A percentile compares a stretch with the other conserved stretches of the same genome.
Conservation (phyloP, 2,888 invertebrate genomes). For the Tanytarsus gracilentus region DNA sequence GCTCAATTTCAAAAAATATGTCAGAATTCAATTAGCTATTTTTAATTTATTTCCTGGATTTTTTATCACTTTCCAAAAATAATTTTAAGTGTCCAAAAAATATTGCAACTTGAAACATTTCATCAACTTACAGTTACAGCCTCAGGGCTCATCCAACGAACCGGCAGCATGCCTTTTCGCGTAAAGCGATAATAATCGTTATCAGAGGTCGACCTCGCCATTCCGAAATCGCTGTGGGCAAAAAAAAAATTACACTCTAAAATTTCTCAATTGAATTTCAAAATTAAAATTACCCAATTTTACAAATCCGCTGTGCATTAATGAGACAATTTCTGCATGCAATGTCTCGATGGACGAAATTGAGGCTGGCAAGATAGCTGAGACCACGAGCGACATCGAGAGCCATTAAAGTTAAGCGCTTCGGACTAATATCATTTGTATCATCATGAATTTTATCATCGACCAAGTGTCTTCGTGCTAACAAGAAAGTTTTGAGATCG, state of each 20-base stretch:
- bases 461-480: conserved; percentile 76
- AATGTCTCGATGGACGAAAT: conserved; percentile 85
- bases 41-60: no score
- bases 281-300: conserved; percentile 45
- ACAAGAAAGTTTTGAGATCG: conserved; percentile 78
- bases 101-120: neutral
- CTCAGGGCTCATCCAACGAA: conserved; percentile 92
- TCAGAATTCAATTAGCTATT: no score
- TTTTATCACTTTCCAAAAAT: no score
- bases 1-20: no score
- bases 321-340: conserved; percentile 72
- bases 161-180: conserved; percentile 78
- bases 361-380: conserved; percentile 71
- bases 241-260: no score
- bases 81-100: neutral
- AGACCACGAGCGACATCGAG: conserved; percentile 77
- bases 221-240: conserved; percentile 75
- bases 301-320: conserved; percentile 61
- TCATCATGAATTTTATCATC: conserved; percentile 54
- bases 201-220: conserved; percentile 81
- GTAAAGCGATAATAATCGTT: conserved; percentile 85
- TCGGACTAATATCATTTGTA: conserved; percentile 60
- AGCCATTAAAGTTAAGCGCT: conserved; percentile 77
- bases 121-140: conserved; percentile 52
- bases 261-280: conserved; percentile 48